phyloP scores from a whole-genome alignment of 2,797 vertebrate genomes.

The Macroramphosus scolopax region DNA sequence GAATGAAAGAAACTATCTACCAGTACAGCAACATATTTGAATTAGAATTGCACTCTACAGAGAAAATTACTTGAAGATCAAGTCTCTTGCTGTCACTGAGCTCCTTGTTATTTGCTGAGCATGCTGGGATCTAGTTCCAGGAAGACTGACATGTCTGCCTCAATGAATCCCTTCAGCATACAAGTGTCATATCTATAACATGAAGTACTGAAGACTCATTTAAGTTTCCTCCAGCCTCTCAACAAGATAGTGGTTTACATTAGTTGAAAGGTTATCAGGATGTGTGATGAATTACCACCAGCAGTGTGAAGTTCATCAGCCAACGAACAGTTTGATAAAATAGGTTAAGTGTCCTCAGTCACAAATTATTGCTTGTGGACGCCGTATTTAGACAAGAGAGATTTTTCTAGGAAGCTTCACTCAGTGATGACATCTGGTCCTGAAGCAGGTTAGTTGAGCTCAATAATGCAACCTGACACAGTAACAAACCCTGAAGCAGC shows the following conservation, averaged over 20 bases:
- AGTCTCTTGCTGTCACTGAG: conserved; percentile 14
- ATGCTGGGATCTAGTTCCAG: conserved; percentile 41
- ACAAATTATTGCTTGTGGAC: conserved; percentile 1
- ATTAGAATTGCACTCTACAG: too few species aligned
- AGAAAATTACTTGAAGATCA: neutral
- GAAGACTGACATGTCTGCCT: neutral
- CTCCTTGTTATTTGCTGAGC: conserved; percentile 44
- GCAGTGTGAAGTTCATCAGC: neutral
- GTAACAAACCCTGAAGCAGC: too few species aligned
- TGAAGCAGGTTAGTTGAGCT: conserved; percentile 39
- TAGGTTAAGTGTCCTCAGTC: neutral
- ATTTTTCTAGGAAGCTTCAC: conserved; percentile 8
- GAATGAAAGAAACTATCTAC: too few species aligned
- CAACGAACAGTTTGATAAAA: neutral
- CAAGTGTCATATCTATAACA: too few species aligned
- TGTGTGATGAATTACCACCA: neutral
- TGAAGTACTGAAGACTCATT: too few species aligned
- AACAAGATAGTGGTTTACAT: too few species aligned
- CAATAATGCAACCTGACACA: neutral
- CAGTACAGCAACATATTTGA: too few species aligned
- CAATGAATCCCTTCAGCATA: neutral
- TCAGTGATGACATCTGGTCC: neutral
- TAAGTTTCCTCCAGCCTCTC: too few species aligned
- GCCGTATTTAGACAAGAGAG: too few species aligned
- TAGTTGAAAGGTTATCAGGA: neutral